A percentile compares a stretch with the other conserved stretches of the same genome.
Evolutionary conservation across 2,797 vertebrate genomes (phyloP).

Genomic region (Tenualosa ilisha): DNA sequence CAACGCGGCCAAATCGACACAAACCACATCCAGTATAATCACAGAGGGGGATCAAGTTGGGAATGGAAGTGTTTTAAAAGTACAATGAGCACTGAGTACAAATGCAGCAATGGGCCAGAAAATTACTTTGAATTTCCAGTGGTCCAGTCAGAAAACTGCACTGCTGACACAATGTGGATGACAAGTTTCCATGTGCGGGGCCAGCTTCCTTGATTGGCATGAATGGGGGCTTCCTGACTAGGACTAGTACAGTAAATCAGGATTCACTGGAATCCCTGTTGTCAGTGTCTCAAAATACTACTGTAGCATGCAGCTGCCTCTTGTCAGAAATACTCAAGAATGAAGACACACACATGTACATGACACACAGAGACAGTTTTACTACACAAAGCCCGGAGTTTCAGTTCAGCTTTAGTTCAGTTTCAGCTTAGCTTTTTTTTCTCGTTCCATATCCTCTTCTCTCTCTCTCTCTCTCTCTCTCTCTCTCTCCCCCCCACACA

Average conservation of each 20-base stretch:
- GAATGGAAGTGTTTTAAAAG: not conserved
- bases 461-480: not conserved
- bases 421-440: not conserved
- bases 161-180: constrained; percentile 10
- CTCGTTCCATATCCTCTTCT: not conserved
- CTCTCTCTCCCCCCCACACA: not conserved
- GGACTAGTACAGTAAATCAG: not conserved
- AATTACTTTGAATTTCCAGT: constrained; percentile 20
- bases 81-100: not conserved
- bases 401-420: not conserved
- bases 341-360: not conserved
- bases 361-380: not conserved
- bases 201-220: constrained; percentile 20
- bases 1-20: not conserved
- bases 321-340: not conserved
- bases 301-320: not conserved
- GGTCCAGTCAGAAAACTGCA: not conserved
- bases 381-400: not conserved
- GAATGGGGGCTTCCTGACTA: not conserved
- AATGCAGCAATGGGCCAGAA: not conserved
- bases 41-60: not conserved
- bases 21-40: constrained; percentile 19
- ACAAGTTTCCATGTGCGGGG: not conserved
- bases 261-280: not conserved
- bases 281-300: not conserved